Percentiles rank a stretch among this genome's conserved stretches.
phyloP scores from a whole-genome alignment of 2,113 vertebrate genomes.

The Nycticryphes semicollaris region DNA sequence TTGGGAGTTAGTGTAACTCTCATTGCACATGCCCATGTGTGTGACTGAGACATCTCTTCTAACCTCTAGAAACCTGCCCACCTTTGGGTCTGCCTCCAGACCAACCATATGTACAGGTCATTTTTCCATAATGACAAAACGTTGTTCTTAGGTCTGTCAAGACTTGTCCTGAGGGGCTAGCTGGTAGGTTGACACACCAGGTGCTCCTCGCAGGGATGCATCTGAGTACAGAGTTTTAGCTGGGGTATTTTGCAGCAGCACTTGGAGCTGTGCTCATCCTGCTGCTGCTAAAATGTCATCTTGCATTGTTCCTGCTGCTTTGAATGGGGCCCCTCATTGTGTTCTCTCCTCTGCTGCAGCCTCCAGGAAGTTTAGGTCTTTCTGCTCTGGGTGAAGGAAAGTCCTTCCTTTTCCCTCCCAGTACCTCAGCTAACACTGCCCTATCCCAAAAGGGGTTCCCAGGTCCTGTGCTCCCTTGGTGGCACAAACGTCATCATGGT shows the following conservation, averaged over 20 bases:
- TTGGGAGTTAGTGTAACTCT: background rate
- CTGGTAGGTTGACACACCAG: rapidly evolving
- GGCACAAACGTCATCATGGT: rapidly evolving
- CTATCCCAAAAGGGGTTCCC: background rate
- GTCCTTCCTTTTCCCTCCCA: background rate
- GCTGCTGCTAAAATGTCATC: background rate
- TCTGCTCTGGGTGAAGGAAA: background rate
- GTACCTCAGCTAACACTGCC: background rate
- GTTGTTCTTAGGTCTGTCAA: background rate
- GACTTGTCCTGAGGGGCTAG: background rate
- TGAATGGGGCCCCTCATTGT: rapidly evolving
- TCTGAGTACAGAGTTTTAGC: background rate
- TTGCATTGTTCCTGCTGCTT: background rate
- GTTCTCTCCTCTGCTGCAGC: background rate
- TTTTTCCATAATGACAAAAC: background rate
- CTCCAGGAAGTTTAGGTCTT: background rate
- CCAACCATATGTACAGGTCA: rapidly evolving
- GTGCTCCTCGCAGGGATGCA: background rate
- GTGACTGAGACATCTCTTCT: background rate
- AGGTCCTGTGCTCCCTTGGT: background rate
- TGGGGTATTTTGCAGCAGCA: background rate
- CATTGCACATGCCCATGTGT: background rate
- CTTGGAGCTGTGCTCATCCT: background rate
- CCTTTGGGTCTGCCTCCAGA: background rate
- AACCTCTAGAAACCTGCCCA: background rate